Percentiles rank a stretch among this genome's conserved stretches.
Conservation (phyloP, 2,113 vertebrate genomes). For the Isichthys henryi region DNA sequence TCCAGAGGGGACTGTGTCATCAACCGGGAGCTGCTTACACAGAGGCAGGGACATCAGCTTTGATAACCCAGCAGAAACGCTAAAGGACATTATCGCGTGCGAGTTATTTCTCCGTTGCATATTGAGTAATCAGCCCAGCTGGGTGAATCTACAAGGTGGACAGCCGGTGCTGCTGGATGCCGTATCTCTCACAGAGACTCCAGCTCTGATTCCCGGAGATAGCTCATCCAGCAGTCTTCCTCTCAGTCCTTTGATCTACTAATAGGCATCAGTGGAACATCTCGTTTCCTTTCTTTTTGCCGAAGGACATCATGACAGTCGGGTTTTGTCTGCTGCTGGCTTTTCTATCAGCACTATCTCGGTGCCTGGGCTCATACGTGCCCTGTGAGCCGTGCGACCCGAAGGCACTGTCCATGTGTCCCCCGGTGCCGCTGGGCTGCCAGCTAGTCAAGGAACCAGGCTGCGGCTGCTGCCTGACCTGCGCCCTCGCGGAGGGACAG, state of each 20-base stretch:
- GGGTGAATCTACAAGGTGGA: neutral
- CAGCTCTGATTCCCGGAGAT: constrained; percentile 56
- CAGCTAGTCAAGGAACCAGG: constrained; percentile 95
- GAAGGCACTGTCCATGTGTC: constrained; percentile 90
- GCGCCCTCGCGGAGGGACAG: constrained; percentile 86
- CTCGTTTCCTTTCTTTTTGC: constrained; percentile 13
- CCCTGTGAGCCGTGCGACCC: constrained; percentile 95
- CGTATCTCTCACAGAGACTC: neutral
- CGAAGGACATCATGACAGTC: constrained; percentile 65
- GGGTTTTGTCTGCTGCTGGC: constrained; percentile 69
- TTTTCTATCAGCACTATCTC: constrained; percentile 68
- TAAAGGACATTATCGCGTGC: neutral
- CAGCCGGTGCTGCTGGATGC: constrained; percentile 3
- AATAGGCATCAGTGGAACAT: constrained; percentile 31
- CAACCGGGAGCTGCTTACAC: constrained; percentile 32
- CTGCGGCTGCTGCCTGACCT: constrained; percentile 96
- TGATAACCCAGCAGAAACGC: neutral
- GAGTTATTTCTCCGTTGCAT: neutral
- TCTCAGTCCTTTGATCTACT: constrained; percentile 39
- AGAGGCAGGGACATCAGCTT: constrained; percentile 11
- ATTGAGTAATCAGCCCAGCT: neutral
- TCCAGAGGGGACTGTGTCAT: constrained; percentile 67
- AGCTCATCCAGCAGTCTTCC: constrained; percentile 29
- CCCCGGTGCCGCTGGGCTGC: constrained; percentile 79
- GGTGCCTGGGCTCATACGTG: constrained; percentile 79